Evolutionary conservation across 1,140 invertebrate genomes (phyloP).

Genomic region (Orius insidiosus): DNA sequence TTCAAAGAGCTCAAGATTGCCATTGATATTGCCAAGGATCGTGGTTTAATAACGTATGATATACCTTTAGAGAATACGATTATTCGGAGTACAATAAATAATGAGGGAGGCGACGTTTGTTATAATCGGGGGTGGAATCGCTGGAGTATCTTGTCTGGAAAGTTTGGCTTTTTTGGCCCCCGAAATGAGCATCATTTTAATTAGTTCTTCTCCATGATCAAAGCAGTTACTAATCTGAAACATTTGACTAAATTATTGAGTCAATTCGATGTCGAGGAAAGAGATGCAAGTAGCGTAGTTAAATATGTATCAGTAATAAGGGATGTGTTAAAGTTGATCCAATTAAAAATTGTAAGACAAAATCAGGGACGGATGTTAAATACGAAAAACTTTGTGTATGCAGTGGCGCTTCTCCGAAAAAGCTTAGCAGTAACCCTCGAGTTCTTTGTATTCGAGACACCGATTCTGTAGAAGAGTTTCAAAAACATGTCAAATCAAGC

Average conservation of each 20-base stretch:
- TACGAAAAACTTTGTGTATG: constrained; percentile 83
- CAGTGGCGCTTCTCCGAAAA: constrained; percentile 67
- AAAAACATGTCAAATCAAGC: constrained; percentile 45
- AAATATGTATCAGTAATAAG: constrained; percentile 44
- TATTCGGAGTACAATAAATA: constrained; percentile 54
- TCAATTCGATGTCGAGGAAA: constrained; percentile 72
- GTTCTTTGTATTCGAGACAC: constrained; percentile 86
- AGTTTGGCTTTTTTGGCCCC: constrained; percentile 55
- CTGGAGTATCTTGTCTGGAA: constrained; percentile 83
- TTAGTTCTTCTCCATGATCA: constrained; percentile 74
- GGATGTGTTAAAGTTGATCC: constrained; percentile 35
- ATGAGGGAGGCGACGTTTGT: constrained; percentile 40
- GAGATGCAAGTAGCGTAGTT: constrained; percentile 35
- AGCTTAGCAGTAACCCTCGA: constrained; percentile 45
- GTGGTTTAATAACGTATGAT: constrained; percentile 59
- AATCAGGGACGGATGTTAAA: constrained; percentile 32
- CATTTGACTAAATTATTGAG: constrained; percentile 61
- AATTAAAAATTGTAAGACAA: constrained; percentile 31
- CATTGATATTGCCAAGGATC: constrained; percentile 59
- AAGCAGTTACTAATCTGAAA: constrained; percentile 68
- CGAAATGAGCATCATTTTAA: constrained; percentile 45
- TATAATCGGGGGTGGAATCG: constrained; percentile 84
- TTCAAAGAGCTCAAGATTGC: constrained; percentile 55
- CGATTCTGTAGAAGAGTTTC: constrained; percentile 75
- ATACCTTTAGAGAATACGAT: constrained; percentile 62